phyloP scores from a whole-genome alignment of 2,113 vertebrate species.

The Sebastes fasciatus region DNA sequence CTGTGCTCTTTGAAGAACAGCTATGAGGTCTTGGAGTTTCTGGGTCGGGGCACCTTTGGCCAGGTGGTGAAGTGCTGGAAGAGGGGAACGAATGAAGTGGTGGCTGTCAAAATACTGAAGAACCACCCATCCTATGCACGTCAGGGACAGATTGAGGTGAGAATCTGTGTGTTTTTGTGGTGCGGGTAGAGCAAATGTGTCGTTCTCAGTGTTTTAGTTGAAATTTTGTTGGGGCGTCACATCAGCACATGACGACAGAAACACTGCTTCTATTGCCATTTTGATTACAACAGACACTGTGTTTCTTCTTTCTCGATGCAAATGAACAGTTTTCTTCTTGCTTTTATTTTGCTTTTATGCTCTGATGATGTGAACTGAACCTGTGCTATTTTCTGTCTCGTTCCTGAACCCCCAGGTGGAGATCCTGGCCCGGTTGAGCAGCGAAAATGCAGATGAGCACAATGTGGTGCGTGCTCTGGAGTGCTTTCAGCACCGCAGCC shows the following conservation, averaged over 20 bases:
- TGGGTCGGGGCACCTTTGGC: constrained; percentile 97
- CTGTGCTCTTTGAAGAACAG: constrained; percentile 95
- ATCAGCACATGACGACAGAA: neutral
- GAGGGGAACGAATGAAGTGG: constrained; percentile 93
- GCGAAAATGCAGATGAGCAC: constrained; percentile 96
- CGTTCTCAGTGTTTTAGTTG: neutral
- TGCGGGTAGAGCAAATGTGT: neutral
- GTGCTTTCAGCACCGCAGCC: constrained; percentile 96
- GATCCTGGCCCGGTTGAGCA: constrained; percentile 94
- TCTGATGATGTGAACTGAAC: neutral
- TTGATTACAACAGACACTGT: neutral
- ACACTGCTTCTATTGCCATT: neutral
- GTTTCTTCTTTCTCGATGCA: neutral
- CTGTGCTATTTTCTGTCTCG: neutral
- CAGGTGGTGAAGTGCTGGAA: constrained; percentile 99
- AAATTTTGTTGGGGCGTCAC: neutral
- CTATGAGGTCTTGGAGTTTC: constrained; percentile 96
- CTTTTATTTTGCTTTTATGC: neutral
- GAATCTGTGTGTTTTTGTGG: neutral
- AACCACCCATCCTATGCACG: constrained; percentile 98
- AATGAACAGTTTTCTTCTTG: neutral
- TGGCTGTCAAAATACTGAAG: constrained; percentile 98
- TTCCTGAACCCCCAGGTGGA: constrained; percentile 80
- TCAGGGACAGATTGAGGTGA: constrained; percentile 96
- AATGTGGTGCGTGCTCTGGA: constrained; percentile 96